A percentile compares a stretch with the other conserved stretches of the same genome.
These are phyloP conservation scores for Scytalopus superciliaris DNA, from an alignment of 2,113 vertebrate genomes.

Conservation along the genomic window DNA sequence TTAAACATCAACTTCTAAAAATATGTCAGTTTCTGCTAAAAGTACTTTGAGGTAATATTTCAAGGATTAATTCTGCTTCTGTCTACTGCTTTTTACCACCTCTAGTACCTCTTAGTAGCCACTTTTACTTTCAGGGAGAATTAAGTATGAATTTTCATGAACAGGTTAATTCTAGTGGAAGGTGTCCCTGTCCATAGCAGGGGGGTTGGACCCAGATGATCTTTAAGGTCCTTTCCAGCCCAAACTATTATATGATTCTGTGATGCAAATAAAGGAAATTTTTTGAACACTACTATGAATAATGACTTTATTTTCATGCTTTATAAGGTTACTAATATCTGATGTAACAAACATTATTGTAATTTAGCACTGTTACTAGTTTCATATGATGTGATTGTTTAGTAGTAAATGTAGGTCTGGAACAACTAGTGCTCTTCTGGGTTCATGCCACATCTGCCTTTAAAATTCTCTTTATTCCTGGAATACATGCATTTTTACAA, in stretches of 20 bases:
- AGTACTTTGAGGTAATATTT: background rate
- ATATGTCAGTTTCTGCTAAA: background rate
- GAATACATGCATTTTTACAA: conserved; percentile 23
- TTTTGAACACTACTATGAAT: background rate
- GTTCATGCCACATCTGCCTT: conserved; percentile 15
- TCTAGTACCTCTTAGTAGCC: background rate
- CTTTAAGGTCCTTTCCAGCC: background rate
- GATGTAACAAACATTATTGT: background rate
- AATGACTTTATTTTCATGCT: conserved; percentile 10
- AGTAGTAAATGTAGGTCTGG: conserved; percentile 24
- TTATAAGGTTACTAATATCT: conserved; percentile 7
- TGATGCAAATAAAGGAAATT: background rate
- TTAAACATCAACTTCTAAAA: background rate
- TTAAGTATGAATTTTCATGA: background rate
- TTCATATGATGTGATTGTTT: conserved; percentile 33
- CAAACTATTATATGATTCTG: background rate
- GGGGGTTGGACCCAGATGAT: background rate
- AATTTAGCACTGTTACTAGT: conserved; percentile 19
- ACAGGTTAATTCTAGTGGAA: background rate
- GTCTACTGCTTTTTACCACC: background rate
- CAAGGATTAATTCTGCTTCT: background rate
- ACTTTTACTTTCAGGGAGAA: background rate
- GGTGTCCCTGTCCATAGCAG: background rate
- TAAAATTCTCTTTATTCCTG: conserved; percentile 52
- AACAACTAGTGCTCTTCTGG: conserved; percentile 30